Evolutionary conservation across 2,888 invertebrate genomes (phyloP), one percentile per base, ranked within the genome.

Genomic region (Chorisops tibialis): DNA sequence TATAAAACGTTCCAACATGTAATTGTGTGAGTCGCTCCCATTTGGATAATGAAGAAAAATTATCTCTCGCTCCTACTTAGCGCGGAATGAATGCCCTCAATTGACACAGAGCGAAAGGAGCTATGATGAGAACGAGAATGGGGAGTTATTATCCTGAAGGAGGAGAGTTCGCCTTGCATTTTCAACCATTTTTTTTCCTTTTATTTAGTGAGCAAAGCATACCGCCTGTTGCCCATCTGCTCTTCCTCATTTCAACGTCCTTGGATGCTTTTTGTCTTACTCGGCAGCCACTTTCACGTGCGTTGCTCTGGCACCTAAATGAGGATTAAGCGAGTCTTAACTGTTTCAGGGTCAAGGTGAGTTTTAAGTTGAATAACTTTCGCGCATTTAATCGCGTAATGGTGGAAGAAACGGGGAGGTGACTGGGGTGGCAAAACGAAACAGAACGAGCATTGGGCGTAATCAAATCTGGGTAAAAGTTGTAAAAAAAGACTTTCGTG

Each of bases 271-370:
- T 64, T 59, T 64, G 64, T 61, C 59, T 64, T 64, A 47, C 48
- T 49, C 45, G 19, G 7, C 21, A 39, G 43, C 18, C 35, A 30
- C 52, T 43, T 61, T 61, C 63, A 61, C 64, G 64, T 61, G 61
- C 64, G 45, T 61, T 47, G 48, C 52, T 59, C 58, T n/a, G 12
- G 38, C 22, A 14, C 24, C 30, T 24, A 64, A 61, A 64, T 64
- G 61, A 64, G 64, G 59, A 64, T 64, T 64, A 64, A 64, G 64
- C 56, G 50, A 21, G 58, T 61, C 52, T 59, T 64, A 62, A 64
- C 47, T 62, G 60, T 62, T 64, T 64, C 64, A 64, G 62, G 64
- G 64, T 64, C 64, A 64, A 64, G 64, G 64, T 64, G 59, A 62
- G 52, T 60, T 64, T 64, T 62, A 59, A 63, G 63, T 61, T 58